phyloP scores from a whole-genome alignment of 2,888 invertebrate species.

The Tolmerus cingulatus region DNA sequence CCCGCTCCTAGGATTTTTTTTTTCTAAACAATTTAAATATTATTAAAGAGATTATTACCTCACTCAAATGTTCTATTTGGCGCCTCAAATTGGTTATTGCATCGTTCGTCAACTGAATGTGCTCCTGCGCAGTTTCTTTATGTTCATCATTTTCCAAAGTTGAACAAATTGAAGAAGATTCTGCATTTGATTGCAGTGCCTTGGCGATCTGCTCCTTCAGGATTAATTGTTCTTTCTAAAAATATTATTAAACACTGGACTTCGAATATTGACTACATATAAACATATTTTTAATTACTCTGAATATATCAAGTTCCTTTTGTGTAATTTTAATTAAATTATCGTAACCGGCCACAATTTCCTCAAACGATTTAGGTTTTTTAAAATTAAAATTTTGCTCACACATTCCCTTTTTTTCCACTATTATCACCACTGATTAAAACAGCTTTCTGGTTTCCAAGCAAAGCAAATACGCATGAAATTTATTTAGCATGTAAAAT shows the following conservation, averaged over 20 bases:
- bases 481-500: background rate
- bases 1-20: conserved; percentile 68
- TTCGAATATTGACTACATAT: background rate
- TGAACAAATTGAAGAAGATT: conserved; percentile 39
- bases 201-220: conserved; percentile 56
- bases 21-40: background rate
- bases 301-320: conserved; percentile 49
- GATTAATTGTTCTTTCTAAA: conserved; percentile 55
- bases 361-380: background rate
- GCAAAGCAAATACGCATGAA: background rate
- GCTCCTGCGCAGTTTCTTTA: conserved; percentile 48
- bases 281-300: conserved; percentile 44
- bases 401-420: background rate
- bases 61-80: conserved; percentile 60
- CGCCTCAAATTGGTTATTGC: conserved; percentile 59
- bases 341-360: conserved; percentile 49
- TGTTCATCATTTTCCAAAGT: conserved; percentile 44
- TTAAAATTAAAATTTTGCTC: background rate
- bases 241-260: background rate
- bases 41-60: conserved; percentile 52
- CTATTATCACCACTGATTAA: background rate
- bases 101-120: conserved; percentile 55
- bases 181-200: conserved; percentile 61
- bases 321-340: conserved; percentile 48
- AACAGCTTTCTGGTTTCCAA: background rate